These are phyloP conservation scores for Nymphalis polychloros DNA, from an alignment of 2,888 invertebrate species.

Conservation along the genomic window DNA sequence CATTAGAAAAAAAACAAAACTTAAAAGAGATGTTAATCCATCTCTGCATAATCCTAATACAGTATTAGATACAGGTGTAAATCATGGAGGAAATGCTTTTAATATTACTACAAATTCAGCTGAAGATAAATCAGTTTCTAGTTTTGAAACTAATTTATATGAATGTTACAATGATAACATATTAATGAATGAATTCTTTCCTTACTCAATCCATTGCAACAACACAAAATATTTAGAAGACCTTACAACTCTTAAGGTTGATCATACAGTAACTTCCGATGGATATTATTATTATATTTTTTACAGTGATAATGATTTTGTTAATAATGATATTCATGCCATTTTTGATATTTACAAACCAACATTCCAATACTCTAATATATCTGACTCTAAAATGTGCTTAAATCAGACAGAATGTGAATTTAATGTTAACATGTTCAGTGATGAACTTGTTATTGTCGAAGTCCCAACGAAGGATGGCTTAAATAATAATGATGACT, in stretches of 20 bases:
- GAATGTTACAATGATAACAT: conserved; percentile 89
- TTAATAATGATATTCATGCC: conserved; percentile 90
- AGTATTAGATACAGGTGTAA: conserved; percentile 87
- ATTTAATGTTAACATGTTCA: conserved; percentile 86
- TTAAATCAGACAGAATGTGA: conserved; percentile 89
- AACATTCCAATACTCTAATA: conserved; percentile 88
- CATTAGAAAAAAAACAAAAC: conserved; percentile 41
- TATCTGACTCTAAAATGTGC: conserved; percentile 85
- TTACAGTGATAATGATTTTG: conserved; percentile 92
- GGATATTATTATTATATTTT: conserved; percentile 95
- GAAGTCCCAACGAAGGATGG: conserved; percentile 92
- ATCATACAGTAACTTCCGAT: conserved; percentile 87
- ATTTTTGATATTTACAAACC: conserved; percentile 93
- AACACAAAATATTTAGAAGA: conserved; percentile 86
- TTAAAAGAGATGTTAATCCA: conserved; percentile 59
- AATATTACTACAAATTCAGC: conserved; percentile 77
- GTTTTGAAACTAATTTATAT: conserved; percentile 89
- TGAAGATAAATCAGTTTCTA: conserved; percentile 87
- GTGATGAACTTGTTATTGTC: conserved; percentile 90
- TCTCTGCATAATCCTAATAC: conserved; percentile 73
- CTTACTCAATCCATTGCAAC: conserved; percentile 85
- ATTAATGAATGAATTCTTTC: conserved; percentile 86
- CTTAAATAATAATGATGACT: conserved; percentile 88
- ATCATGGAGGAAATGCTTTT: conserved; percentile 87
- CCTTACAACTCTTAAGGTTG: conserved; percentile 84